Evolutionary conservation across 2,113 vertebrate species (phyloP).

Genomic region (Geothlypis trichas): DNA sequence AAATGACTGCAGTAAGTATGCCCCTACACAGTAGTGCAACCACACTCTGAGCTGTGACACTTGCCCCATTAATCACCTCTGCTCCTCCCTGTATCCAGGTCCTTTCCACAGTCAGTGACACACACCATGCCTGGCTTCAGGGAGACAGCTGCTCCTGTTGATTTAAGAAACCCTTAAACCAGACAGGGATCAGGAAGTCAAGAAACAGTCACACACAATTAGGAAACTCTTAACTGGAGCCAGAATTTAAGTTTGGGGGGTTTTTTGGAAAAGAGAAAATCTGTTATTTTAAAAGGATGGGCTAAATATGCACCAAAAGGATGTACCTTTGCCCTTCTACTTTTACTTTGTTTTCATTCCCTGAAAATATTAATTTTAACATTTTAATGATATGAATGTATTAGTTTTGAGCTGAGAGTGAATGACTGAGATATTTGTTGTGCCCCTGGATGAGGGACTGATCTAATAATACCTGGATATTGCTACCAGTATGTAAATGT

Average conservation of each 20-base stretch:
- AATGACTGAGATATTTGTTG: not conserved
- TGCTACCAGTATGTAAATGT: not conserved
- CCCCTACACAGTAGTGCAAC: constrained; percentile 39
- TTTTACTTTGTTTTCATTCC: not conserved
- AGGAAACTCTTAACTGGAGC: constrained; percentile 30
- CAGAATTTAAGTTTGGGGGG: not conserved
- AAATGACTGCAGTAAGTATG: constrained; percentile 13
- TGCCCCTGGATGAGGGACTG: not conserved
- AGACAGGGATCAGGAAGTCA: constrained; percentile 54
- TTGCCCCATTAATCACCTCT: constrained; percentile 51
- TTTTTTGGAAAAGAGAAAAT: not conserved
- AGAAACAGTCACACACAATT: constrained; percentile 22
- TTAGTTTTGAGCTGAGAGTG: not conserved
- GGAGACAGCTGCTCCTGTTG: constrained; percentile 56
- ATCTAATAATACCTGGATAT: not conserved
- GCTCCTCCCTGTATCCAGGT: not conserved
- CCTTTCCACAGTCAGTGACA: constrained; percentile 48
- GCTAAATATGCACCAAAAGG: not conserved
- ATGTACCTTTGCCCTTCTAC: not conserved
- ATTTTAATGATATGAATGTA: not conserved
- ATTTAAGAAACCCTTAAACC: constrained; percentile 57
- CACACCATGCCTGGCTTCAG: constrained; percentile 56
- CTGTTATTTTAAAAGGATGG: not conserved
- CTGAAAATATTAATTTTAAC: not conserved
- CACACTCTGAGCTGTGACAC: constrained; percentile 38